A percentile compares a stretch with the other conserved stretches of the same genome.
phyloP scores from a whole-genome alignment of 2,797 vertebrate genomes.

The Neosilurus hyrtlii region DNA sequence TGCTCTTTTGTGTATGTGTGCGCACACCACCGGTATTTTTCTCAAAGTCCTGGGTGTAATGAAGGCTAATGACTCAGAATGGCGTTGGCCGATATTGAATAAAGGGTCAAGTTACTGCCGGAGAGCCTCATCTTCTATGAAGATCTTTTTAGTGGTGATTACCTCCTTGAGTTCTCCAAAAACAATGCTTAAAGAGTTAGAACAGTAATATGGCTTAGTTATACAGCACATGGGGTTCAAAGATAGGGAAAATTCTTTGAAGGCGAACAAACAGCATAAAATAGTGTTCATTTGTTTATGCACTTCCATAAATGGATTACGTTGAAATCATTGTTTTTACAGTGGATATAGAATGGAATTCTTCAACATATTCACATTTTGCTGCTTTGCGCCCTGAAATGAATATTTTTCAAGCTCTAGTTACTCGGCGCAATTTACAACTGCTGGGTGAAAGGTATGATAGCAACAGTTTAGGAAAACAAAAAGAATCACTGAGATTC shows the following conservation, averaged over 20 bases:
- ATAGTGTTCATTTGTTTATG: too few species aligned
- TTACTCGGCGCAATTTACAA: too few species aligned
- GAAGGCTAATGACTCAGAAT: constrained; percentile 57
- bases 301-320: not conserved
- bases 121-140: constrained; percentile 40
- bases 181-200: not conserved
- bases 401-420: too few species aligned
- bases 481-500: too few species aligned
- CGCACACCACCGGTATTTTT: constrained; percentile 49
- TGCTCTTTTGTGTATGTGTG: constrained; percentile 45
- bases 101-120: constrained; percentile 51
- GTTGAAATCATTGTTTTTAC: not conserved
- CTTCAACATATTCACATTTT: too few species aligned
- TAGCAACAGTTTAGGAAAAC: too few species aligned
- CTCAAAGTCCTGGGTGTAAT: constrained; percentile 48
- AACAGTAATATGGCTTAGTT: not conserved
- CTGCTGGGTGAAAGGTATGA: too few species aligned
- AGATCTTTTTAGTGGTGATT: constrained; percentile 51
- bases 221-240: not conserved
- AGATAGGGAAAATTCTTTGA: not conserved
- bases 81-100: constrained; percentile 46
- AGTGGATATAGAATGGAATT: too few species aligned
- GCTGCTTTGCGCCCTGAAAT: too few species aligned
- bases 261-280: not conserved
- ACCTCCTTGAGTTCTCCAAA: constrained; percentile 31